Evolutionary conservation across 1,140 invertebrate species (phyloP).

Genomic region (Anagrus nilaparvatae): DNA sequence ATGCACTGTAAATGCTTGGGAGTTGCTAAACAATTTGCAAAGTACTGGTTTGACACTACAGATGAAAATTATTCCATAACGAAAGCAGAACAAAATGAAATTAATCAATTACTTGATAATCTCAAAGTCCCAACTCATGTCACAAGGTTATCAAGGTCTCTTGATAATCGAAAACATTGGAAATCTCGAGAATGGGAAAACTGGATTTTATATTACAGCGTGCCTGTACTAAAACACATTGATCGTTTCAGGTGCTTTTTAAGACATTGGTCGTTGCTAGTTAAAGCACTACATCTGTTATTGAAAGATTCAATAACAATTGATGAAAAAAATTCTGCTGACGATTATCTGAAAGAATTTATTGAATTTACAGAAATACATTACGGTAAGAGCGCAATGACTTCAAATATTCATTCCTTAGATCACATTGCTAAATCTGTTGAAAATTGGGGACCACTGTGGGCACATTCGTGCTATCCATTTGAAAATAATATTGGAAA

Average conservation of each 20-base stretch:
- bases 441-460: slow-evolving; percentile 11
- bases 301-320: slow-evolving; percentile 11
- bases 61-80: too few relatives aligned
- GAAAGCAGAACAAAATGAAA: too few relatives aligned
- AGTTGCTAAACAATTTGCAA: slow-evolving; percentile 13
- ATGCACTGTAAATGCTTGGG: slow-evolving; percentile 13
- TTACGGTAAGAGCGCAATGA: slow-evolving; percentile 9
- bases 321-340: neutral
- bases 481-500: slow-evolving; percentile 14
- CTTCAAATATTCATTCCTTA: slow-evolving; percentile 13
- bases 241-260: neutral
- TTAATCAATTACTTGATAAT: too few relatives aligned
- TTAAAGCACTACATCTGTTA: slow-evolving; percentile 7
- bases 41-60: too few relatives aligned
- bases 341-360: neutral
- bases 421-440: slow-evolving; percentile 12
- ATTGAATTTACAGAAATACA: neutral
- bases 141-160: slow-evolving; percentile 1
- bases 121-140: slow-evolving; percentile 11
- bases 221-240: slow-evolving; percentile 7
- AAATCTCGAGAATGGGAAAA: too few relatives aligned
- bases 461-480: too few relatives aligned
- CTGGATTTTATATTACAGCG: slow-evolving; percentile 12
- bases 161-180: slow-evolving; percentile 1
- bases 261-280: slow-evolving; percentile 6